Evolutionary conservation across 2,113 vertebrate species (phyloP), one percentile per base, ranked within the genome.

Genomic region (Panthera leo): DNA sequence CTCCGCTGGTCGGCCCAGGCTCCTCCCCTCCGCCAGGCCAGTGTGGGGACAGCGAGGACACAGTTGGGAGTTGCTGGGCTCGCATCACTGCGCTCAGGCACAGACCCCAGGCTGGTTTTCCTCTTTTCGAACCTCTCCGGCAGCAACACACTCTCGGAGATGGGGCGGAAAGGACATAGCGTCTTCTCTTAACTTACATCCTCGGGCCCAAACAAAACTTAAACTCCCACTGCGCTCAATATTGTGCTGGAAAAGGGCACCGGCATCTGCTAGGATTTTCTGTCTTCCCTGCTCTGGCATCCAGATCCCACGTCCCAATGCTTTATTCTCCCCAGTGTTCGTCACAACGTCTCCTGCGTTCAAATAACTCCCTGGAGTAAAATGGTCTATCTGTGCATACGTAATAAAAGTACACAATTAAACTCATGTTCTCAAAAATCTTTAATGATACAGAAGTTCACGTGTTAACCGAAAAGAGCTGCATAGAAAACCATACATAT

Each of bases 31-130:
- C 48, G 65, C 97, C 98, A 97, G 98, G 95, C 45, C 94, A 87
- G 80, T 89, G 98, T 98, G 89, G 98, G 95, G 97, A 51, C 11
- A 94, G 97, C 73, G 86, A 97, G 87, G 94, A 34, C 42, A 12
- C 96, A 97, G 36, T 95, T 83, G 97, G 14, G 96, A 97, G 36
- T 95, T 83, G 97, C 91, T 96, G 36, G 96, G 92, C 25, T 73
- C 91, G 95, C 95, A 95, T 95, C 93, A 91, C 97, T 61, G 34
- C 67, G 75, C 2, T 0, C 5, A 0, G 25, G 8, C n/a, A n/a
- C 12, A 89, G 65, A 45, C 23, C 51, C 87, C 8, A 0, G 36
- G 68, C 31, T 10, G 36, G 75, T 27, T 7, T 55, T 34, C 76
- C 14, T 91, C 29, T 8, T 3, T 14, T 0, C 1, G 18, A 42